Conservation (phyloP, 1,140 invertebrate genomes). For the Caenorhabditis briggsae region DNA sequence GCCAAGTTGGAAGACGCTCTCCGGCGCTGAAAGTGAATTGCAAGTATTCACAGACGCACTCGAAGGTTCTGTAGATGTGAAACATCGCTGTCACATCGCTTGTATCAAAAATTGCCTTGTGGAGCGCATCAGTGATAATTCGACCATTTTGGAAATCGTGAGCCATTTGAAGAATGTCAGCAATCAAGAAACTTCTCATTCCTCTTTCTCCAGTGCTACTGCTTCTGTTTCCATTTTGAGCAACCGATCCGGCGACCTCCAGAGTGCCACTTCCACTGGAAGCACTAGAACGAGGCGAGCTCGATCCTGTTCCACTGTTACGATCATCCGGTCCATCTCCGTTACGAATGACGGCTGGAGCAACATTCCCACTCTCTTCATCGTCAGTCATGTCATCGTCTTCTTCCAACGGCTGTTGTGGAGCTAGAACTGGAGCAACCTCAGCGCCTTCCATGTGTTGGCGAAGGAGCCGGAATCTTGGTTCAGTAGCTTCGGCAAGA, state of each 20-base stretch:
- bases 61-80: not conserved
- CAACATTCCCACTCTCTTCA: not conserved
- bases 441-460: too few species aligned
- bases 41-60: too few species aligned
- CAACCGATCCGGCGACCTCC: not conserved
- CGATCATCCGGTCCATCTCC: not conserved
- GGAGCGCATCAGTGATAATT: not conserved
- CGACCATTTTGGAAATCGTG: not conserved
- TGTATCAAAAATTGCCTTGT: not conserved
- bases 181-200: conserved; percentile 31
- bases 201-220: not conserved
- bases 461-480: not conserved
- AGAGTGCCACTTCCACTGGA: conserved; percentile 33
- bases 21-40: not conserved
- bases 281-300: conserved; percentile 1
- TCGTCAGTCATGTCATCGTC: not conserved
- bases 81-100: not conserved
- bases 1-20: not conserved
- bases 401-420: not conserved
- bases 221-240: conserved; percentile 23
- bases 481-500: not conserved
- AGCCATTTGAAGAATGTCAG: conserved; percentile 32
- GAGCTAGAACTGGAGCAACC: not conserved
- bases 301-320: not conserved
- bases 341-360: not conserved